Evolutionary conservation across 2,888 invertebrate species (phyloP).

Genomic region (Ennomos quercinarius): DNA sequence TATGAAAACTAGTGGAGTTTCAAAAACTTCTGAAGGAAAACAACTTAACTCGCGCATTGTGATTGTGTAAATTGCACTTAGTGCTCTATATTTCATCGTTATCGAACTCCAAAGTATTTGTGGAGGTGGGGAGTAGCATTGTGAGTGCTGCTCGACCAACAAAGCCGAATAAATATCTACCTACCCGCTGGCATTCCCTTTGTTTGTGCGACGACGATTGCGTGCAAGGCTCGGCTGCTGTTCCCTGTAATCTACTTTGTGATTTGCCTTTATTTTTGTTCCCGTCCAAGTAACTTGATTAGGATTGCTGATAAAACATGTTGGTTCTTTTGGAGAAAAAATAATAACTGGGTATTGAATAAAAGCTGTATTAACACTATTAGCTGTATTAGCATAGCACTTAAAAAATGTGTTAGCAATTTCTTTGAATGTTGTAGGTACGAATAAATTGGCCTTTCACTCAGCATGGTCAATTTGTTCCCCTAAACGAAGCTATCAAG

Average conservation of each 20-base stretch:
- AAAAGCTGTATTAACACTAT: neutral
- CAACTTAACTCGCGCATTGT: conserved; percentile 6
- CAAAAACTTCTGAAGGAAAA: neutral
- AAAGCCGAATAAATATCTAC: conserved; percentile 59
- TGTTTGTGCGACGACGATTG: conserved; percentile 54
- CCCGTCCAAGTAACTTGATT: conserved; percentile 19
- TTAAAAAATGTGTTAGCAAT: neutral
- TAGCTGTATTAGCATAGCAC: neutral
- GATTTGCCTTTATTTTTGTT: conserved; percentile 16
- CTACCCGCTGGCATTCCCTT: conserved; percentile 48
- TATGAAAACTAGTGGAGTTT: too few relatives aligned
- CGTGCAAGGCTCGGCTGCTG: conserved; percentile 44
- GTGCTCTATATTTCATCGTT: conserved; percentile 20
- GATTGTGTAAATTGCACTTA: conserved; percentile 14
- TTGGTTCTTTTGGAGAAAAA: too few relatives aligned
- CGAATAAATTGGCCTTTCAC: conserved; percentile 6
- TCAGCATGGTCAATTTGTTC: conserved; percentile 25
- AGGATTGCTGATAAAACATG: neutral
- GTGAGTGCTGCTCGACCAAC: conserved; percentile 52
- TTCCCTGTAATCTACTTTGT: conserved; percentile 14
- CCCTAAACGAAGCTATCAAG: conserved; percentile 15
- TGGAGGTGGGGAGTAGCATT: conserved; percentile 42
- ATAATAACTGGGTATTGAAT: neutral
- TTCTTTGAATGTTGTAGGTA: neutral
- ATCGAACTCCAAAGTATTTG: conserved; percentile 41